A percentile compares a stretch with the other conserved stretches of the same genome.
These are phyloP conservation scores for Himalopsyche japonica DNA, from an alignment of 2,888 invertebrate species.

Conservation along the genomic window DNA sequence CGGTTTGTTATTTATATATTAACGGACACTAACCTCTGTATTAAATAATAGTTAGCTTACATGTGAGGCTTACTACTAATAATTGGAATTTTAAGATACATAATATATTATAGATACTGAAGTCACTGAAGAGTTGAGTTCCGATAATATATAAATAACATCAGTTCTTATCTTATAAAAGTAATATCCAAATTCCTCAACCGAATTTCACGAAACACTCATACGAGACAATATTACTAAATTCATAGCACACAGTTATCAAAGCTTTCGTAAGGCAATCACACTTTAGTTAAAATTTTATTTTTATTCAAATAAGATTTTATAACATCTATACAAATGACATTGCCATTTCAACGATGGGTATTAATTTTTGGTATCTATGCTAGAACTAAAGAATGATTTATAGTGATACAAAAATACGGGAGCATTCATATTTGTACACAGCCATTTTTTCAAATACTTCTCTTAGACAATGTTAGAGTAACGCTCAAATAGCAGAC, in stretches of 20 bases:
- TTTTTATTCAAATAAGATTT: background rate
- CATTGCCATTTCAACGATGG: background rate
- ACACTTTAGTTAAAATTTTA: background rate
- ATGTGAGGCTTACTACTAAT: too few relatives aligned
- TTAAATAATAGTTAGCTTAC: too few relatives aligned
- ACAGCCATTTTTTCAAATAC: background rate
- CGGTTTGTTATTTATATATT: too few relatives aligned
- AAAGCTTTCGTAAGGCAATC: background rate
- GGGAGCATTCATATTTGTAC: background rate
- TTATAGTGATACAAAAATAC: background rate
- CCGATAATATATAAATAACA: too few relatives aligned
- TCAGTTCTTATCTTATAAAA: background rate
- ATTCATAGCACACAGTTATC: background rate
- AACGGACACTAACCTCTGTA: too few relatives aligned
- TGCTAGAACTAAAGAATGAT: background rate
- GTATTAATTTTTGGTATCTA: background rate
- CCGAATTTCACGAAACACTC: background rate
- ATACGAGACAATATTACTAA: background rate
- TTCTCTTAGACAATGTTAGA: background rate
- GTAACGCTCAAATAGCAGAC: too few relatives aligned
- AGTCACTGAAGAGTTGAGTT: too few relatives aligned
- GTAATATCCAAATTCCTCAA: background rate
- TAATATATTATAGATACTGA: too few relatives aligned
- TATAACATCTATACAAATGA: background rate
- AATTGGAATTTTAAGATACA: too few relatives aligned